Evolutionary conservation across 2,888 invertebrate genomes (phyloP).

Genomic region (Phyllotreta cruciferae): DNA sequence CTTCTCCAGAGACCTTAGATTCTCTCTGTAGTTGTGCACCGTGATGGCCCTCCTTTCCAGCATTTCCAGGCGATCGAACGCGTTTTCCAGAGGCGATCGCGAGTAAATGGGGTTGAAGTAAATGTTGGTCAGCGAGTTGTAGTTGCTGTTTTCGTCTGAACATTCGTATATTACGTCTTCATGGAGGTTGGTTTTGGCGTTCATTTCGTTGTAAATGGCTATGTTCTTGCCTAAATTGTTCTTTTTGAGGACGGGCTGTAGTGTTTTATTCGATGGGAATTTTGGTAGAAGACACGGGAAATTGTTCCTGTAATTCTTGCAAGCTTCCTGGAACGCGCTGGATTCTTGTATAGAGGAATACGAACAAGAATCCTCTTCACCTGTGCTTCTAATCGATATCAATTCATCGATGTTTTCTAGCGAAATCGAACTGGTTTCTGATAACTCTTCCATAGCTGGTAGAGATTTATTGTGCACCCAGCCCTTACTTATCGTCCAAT

Average conservation of each 20-base stretch:
- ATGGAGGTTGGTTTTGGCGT: conserved; percentile 55
- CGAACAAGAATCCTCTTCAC: conserved; percentile 20
- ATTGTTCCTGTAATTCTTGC: conserved; percentile 54
- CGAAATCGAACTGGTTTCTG: conserved; percentile 51
- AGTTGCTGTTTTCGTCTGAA: conserved; percentile 55
- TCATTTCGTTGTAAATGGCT: conserved; percentile 52
- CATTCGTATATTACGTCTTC: conserved; percentile 59
- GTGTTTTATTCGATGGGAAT: conserved; percentile 9
- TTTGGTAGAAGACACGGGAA: conserved; percentile 45
- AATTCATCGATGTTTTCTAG: conserved; percentile 55
- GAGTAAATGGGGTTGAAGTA: conserved; percentile 58
- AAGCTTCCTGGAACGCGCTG: conserved; percentile 49
- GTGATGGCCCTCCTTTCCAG: conserved; percentile 18
- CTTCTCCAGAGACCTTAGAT: conserved; percentile 49
- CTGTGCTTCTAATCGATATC: conserved; percentile 50
- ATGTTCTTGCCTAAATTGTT: conserved; percentile 49
- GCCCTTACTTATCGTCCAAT: conserved; percentile 61
- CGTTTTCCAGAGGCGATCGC: conserved; percentile 27
- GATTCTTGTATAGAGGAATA: conserved; percentile 31
- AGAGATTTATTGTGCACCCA: conserved; percentile 59
- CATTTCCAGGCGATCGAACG: conserved; percentile 26
- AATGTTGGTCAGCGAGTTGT: conserved; percentile 47
- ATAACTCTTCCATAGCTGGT: conserved; percentile 40
- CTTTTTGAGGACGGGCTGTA: conserved; percentile 17
- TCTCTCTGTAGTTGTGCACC: conserved; percentile 20